A percentile compares a stretch with the other conserved stretches of the same genome.
Evolutionary conservation across 2,797 vertebrate species (phyloP).

Genomic region (Apogon hyalosoma): DNA sequence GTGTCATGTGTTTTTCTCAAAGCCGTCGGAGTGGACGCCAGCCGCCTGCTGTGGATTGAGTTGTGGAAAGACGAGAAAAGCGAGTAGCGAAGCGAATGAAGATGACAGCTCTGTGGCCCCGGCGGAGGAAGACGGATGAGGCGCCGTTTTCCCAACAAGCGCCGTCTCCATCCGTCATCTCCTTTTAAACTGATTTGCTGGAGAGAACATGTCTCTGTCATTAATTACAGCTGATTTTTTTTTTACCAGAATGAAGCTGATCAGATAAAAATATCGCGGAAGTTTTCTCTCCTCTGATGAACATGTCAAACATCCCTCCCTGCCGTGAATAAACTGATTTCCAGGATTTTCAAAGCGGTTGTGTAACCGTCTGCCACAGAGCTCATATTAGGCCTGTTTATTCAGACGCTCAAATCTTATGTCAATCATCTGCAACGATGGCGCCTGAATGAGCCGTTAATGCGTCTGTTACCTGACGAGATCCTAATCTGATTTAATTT

Average conservation of each 20-base stretch:
- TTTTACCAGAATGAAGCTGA: conserved; percentile 62
- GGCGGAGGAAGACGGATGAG: conserved; percentile 67
- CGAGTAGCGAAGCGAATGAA: conserved; percentile 60
- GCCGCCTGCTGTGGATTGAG: conserved; percentile 45
- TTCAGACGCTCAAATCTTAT: conserved; percentile 40
- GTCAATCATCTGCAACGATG: conserved; percentile 17
- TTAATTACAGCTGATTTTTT: conserved; percentile 61
- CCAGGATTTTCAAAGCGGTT: conserved; percentile 58
- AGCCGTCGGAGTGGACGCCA: conserved; percentile 4
- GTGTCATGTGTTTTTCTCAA: conserved; percentile 7
- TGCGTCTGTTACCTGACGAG: conserved; percentile 32
- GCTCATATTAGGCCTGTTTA: conserved; percentile 63
- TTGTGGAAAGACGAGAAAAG: conserved; percentile 44
- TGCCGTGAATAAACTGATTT: conserved; percentile 64
- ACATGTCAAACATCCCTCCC: conserved; percentile 43
- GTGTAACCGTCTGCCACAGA: conserved; percentile 50
- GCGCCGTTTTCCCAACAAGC: conserved; percentile 31
- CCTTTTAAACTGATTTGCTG: conserved; percentile 65
- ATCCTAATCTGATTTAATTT: conserved; percentile 46
- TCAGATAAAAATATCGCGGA: conserved; percentile 60
- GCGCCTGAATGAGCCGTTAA: conserved; percentile 37
- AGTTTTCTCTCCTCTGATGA: conserved; percentile 55
- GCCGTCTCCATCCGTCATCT: conserved; percentile 62
- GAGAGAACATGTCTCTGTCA: conserved; percentile 64
- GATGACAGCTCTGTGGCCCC: conserved; percentile 64